phyloP scores from a whole-genome alignment of 2,888 invertebrate species.

The Drosophila phalerata region DNA sequence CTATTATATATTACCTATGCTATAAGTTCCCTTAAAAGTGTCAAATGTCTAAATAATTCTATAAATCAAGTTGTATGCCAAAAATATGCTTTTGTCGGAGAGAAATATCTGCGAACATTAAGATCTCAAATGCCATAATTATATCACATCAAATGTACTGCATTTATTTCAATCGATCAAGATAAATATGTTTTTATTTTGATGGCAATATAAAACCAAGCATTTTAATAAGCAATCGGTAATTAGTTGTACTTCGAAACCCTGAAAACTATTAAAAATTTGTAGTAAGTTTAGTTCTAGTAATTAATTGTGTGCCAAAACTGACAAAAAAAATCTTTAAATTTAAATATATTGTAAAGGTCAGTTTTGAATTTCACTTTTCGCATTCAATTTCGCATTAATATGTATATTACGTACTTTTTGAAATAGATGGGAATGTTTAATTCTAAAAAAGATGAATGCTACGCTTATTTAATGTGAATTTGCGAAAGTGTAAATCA shows the following conservation, averaged over 20 bases:
- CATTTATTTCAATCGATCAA: conserved; percentile 61
- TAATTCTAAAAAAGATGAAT: background rate
- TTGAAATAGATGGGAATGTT: background rate
- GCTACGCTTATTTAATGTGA: background rate
- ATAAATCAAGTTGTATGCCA: conserved; percentile 29
- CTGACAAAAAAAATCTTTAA: conserved; percentile 12
- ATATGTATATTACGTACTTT: background rate
- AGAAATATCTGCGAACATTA: conserved; percentile 18
- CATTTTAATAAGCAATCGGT: conserved; percentile 44
- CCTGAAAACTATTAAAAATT: conserved; percentile 39
- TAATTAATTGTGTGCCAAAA: conserved; percentile 74
- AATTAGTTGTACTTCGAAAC: conserved; percentile 30
- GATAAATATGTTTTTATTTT: conserved; percentile 56
- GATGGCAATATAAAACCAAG: conserved; percentile 11
- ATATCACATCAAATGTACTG: conserved; percentile 44
- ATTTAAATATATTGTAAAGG: conserved; percentile 20
- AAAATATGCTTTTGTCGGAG: conserved; percentile 22
- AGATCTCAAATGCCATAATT: conserved; percentile 39
- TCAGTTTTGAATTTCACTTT: background rate
- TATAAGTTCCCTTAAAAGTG: conserved; percentile 52
- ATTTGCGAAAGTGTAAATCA: background rate
- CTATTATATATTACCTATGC: conserved; percentile 43
- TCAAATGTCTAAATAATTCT: conserved; percentile 39
- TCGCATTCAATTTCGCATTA: background rate
- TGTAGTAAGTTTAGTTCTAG: conserved; percentile 71